Evolutionary conservation across 2,113 vertebrate species (phyloP).

Genomic region (Eudorcas thomsonii): DNA sequence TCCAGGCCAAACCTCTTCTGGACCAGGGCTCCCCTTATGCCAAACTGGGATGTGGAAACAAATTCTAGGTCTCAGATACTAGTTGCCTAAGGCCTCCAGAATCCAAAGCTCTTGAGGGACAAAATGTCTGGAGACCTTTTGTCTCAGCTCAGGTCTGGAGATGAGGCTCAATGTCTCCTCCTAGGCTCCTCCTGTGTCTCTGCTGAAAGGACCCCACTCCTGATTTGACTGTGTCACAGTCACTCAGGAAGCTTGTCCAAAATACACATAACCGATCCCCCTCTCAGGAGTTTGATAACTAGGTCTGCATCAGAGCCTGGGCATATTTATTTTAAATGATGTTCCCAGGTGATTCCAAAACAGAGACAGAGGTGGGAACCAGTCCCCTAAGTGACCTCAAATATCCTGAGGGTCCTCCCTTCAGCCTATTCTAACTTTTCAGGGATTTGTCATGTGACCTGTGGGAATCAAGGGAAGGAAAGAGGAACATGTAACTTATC

Average conservation of each 20-base stretch:
- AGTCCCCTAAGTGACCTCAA: not conserved
- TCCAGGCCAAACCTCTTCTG: not conserved
- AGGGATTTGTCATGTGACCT: not conserved
- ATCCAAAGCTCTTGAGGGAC: not conserved
- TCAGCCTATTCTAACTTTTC: not conserved
- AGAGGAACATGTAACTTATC: not conserved
- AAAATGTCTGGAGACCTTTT: not conserved
- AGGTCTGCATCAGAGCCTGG: not conserved
- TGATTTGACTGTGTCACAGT: not conserved
- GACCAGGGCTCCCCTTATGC: not conserved
- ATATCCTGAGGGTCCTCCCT: not conserved
- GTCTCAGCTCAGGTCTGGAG: not conserved
- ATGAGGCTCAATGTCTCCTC: not conserved
- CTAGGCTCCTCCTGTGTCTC: not conserved
- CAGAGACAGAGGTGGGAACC: not conserved
- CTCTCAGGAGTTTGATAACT: not conserved
- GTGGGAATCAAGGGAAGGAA: not conserved
- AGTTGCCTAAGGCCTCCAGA: not conserved
- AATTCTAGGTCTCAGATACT: not conserved
- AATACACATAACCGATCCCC: not conserved
- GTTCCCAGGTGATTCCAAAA: not conserved
- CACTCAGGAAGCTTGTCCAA: not conserved
- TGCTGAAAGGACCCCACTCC: not conserved
- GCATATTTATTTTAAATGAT: not conserved
- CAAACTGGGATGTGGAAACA: not conserved